Conservation (phyloP, 2,797 vertebrate genomes). For the Phaenicophaeus curvirostris region DNA sequence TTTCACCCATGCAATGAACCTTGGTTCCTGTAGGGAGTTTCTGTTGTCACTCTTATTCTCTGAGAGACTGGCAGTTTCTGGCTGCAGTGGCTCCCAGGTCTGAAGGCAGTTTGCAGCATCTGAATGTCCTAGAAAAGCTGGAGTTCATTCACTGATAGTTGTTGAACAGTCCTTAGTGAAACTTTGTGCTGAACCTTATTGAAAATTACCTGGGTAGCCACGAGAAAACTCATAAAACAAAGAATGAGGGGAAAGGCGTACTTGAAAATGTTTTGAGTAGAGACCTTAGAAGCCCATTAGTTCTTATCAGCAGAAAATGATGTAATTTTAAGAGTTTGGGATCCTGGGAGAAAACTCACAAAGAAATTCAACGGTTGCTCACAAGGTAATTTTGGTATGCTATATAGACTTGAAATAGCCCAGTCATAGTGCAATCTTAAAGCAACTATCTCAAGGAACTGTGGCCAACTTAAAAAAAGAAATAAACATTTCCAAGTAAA, state of each 20-base stretch:
- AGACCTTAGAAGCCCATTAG: neutral
- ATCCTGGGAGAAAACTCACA: neutral
- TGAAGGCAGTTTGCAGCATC: neutral
- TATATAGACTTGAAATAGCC: neutral
- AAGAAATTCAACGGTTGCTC: neutral
- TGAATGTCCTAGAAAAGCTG: neutral
- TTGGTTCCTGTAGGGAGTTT: neutral
- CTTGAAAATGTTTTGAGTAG: neutral
- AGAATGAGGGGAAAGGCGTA: neutral
- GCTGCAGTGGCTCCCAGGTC: neutral
- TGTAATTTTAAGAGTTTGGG: neutral
- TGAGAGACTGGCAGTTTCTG: neutral
- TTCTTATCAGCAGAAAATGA: neutral
- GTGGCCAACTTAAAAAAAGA: neutral
- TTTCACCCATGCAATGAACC: neutral
- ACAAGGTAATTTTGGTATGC: neutral
- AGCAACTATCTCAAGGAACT: constrained; percentile 4
- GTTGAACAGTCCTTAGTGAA: neutral
- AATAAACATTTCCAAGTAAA: neutral
- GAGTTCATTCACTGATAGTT: neutral
- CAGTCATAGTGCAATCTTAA: constrained; percentile 1
- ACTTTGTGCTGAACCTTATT: neutral
- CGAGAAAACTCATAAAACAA: neutral
- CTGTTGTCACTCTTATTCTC: fast-evolving
- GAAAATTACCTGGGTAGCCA: neutral